A percentile compares a stretch with the other conserved stretches of the same genome.
Conservation (phyloP, 2,888 invertebrate genomes). For the Orchestes rusci region DNA sequence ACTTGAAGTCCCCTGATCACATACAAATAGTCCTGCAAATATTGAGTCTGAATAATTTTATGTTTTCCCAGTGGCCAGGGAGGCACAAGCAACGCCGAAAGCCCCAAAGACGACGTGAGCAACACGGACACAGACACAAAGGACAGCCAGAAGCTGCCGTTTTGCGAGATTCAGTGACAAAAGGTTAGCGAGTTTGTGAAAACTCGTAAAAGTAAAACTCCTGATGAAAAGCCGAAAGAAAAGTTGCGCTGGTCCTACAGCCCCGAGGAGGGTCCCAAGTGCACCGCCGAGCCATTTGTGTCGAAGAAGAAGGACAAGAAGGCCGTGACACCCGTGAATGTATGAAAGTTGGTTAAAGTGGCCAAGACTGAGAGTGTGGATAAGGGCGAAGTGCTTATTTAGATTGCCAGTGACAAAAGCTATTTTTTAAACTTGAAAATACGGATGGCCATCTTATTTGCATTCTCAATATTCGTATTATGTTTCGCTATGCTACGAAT, state of each 20-base stretch:
- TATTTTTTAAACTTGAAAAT: not conserved
- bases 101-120: conserved; percentile 57
- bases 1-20: no score
- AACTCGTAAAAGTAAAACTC: conserved; percentile 46
- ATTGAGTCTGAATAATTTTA: not conserved
- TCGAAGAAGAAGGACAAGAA: conserved; percentile 42
- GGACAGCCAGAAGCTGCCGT: conserved; percentile 58
- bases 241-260: conserved; percentile 44
- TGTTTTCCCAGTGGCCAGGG: conserved; percentile 48
- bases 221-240: conserved; percentile 42
- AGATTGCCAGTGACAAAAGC: not conserved
- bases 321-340: conserved; percentile 41
- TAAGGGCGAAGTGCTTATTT: conserved; percentile 10
- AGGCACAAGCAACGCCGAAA: conserved; percentile 51
- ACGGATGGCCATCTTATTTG: no score
- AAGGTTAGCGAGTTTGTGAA: conserved; percentile 51
- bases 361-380: not conserved
- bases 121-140: conserved; percentile 54
- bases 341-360: conserved; percentile 32
- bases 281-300: conserved; percentile 41
- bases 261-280: conserved; percentile 44
- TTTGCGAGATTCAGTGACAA: conserved; percentile 72
- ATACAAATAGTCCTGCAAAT: no score
- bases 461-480: no score
- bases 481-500: no score